Evolutionary conservation across 2,113 vertebrate genomes (phyloP).

Genomic region (Pimephales promelas): DNA sequence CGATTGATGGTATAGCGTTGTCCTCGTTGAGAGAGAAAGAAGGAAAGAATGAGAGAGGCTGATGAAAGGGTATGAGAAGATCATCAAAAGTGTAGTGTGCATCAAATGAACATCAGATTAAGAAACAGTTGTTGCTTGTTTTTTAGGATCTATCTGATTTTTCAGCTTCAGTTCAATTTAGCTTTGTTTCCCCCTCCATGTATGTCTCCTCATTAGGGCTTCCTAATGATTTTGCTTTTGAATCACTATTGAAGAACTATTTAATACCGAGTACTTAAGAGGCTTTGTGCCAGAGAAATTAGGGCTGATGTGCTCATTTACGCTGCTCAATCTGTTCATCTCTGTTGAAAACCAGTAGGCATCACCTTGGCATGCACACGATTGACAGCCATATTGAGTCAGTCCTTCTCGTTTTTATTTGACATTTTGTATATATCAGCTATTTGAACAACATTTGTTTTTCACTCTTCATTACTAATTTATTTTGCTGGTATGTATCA

Average conservation of each 20-base stretch:
- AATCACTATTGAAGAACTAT: slow-evolving; percentile 2
- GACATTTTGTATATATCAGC: no score
- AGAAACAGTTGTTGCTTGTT: background rate
- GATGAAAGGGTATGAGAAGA: slow-evolving; percentile 1
- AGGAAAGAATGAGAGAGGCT: background rate
- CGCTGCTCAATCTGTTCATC: slow-evolving; percentile 81
- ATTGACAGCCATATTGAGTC: background rate
- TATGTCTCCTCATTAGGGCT: slow-evolving; percentile 7
- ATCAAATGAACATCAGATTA: background rate
- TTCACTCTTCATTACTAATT: background rate
- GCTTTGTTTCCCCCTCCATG: background rate
- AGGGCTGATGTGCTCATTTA: slow-evolving; percentile 92
- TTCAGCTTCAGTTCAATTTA: background rate
- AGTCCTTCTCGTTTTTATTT: background rate
- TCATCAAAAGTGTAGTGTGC: background rate
- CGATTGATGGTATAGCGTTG: slow-evolving; percentile 76
- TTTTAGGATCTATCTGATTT: background rate
- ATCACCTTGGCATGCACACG: background rate
- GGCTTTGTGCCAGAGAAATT: slow-evolving; percentile 75
- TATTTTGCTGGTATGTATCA: background rate
- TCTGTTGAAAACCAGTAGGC: slow-evolving; percentile 74
- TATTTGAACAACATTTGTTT: background rate
- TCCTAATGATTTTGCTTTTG: slow-evolving; percentile 39
- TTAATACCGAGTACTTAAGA: slow-evolving; percentile 42
- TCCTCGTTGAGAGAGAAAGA: slow-evolving; percentile 56